Evolutionary conservation across 2,113 vertebrate species (phyloP).

Genomic region (Aphelocoma coerulescens): DNA sequence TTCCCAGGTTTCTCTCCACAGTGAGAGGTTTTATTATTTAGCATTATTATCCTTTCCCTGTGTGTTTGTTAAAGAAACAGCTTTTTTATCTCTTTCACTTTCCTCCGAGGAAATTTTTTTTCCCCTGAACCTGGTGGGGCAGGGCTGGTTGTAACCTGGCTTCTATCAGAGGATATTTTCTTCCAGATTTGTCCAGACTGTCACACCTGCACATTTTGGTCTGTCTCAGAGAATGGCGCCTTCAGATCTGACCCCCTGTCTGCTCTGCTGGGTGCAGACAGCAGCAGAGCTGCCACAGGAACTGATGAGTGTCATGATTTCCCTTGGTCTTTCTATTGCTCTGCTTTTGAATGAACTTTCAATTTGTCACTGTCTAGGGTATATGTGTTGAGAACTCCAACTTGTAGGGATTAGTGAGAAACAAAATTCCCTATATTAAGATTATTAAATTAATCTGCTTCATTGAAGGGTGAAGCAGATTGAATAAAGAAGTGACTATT

Average conservation of each 20-base stretch:
- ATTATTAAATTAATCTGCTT: conserved; percentile 11
- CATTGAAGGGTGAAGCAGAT: not conserved
- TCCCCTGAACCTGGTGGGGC: too few species aligned
- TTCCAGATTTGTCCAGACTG: too few species aligned
- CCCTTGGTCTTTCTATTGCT: not conserved
- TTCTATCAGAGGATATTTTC: too few species aligned
- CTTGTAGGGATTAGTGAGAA: not conserved
- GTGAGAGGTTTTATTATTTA: too few species aligned
- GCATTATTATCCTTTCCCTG: too few species aligned
- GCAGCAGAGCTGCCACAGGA: not conserved
- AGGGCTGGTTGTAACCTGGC: too few species aligned
- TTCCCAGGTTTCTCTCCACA: too few species aligned
- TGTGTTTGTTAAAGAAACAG: too few species aligned
- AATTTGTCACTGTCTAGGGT: not conserved
- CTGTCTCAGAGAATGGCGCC: not conserved
- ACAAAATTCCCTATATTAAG: not conserved
- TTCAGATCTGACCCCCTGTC: not conserved
- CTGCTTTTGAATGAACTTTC: not conserved
- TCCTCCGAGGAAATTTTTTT: too few species aligned
- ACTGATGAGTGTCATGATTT: not conserved
- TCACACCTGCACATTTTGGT: not conserved
- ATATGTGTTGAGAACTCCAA: not conserved
- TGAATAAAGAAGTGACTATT: not conserved
- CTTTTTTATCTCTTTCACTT: too few species aligned
- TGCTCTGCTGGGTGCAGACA: not conserved